A percentile compares a stretch with the other conserved stretches of the same genome.
These are phyloP conservation scores for Cerceris rybyensis DNA, from an alignment of 2,888 invertebrate genomes.

Conservation along the genomic window DNA sequence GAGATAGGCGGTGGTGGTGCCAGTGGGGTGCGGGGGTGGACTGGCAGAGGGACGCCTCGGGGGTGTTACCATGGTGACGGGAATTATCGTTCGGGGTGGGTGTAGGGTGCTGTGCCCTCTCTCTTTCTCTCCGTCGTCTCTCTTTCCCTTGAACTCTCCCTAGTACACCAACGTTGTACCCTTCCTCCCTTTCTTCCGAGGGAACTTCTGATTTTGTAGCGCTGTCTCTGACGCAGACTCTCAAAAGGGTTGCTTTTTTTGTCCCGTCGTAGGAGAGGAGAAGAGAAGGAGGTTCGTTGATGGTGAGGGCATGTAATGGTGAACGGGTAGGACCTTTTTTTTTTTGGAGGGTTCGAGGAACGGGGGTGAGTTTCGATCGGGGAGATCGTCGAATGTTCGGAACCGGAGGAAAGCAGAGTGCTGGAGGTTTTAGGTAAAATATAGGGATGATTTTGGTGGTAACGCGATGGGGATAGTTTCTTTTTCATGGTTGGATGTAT, in stretches of 20 bases:
- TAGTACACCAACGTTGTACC: conserved; percentile 4
- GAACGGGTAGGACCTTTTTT: not conserved
- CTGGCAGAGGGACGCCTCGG: conserved; percentile 75
- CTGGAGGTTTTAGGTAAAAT: too few relatives aligned
- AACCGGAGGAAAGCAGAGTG: too few relatives aligned
- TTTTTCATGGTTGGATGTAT: too few relatives aligned
- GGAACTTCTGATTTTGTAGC: conserved; percentile 49
- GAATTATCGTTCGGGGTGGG: conserved; percentile 73
- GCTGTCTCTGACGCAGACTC: conserved; percentile 26
- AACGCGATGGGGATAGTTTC: too few relatives aligned
- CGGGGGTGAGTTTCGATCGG: too few relatives aligned
- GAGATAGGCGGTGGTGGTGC: conserved; percentile 37
- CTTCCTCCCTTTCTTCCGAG: conserved; percentile 36
- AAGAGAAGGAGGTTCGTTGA: not conserved
- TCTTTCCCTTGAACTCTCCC: conserved; percentile 8
- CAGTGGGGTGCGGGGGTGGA: conserved; percentile 73
- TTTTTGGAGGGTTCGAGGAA: too few relatives aligned
- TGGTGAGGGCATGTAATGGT: not conserved
- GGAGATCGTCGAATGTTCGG: too few relatives aligned
- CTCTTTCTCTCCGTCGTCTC: conserved; percentile 19
- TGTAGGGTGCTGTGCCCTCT: conserved; percentile 56
- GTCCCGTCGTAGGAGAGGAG: not conserved
- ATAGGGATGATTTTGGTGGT: too few relatives aligned
- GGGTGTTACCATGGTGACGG: conserved; percentile 78
- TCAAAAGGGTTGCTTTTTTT: conserved; percentile 35